These are phyloP conservation scores for Caenorhabditis becei DNA, from an alignment of 2,888 invertebrate genomes.

Conservation along the genomic window DNA sequence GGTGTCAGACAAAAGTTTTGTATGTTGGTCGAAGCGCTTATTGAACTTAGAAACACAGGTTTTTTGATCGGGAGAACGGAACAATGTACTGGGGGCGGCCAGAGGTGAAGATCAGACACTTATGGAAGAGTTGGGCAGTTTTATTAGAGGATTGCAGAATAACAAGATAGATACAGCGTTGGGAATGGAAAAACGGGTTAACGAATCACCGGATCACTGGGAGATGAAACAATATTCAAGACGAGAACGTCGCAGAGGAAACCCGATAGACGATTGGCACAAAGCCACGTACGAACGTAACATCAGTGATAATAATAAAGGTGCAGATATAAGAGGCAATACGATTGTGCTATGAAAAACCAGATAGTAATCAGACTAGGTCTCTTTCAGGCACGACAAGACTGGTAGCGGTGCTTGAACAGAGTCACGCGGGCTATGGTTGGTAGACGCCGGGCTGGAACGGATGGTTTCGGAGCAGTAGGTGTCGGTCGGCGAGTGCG, in stretches of 20 bases:
- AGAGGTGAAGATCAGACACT: conserved; percentile 1
- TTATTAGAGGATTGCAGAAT: conserved; percentile 18
- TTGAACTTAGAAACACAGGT: conserved; percentile 13
- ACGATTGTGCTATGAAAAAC: conserved; percentile 20
- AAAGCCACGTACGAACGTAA: not conserved
- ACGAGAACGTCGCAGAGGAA: conserved; percentile 9
- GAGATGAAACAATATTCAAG: conserved; percentile 5
- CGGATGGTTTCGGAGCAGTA: not conserved
- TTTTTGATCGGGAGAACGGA: not conserved
- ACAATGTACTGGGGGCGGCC: not conserved
- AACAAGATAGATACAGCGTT: conserved; percentile 19
- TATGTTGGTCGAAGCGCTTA: conserved; percentile 20
- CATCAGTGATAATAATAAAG: conserved; percentile 35
- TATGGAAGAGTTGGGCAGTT: not conserved
- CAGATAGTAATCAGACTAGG: conserved; percentile 20
- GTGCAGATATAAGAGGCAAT: conserved; percentile 37
- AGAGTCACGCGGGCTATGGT: conserved; percentile 49
- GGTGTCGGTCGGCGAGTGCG: conserved; percentile 1
- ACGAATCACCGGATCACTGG: conserved; percentile 18
- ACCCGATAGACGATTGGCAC: conserved; percentile 25
- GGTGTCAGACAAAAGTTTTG: conserved; percentile 20
- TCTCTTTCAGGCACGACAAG: conserved; percentile 1
- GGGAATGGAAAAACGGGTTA: conserved; percentile 22
- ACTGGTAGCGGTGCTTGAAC: conserved; percentile 52
- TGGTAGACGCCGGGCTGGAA: conserved; percentile 1